phyloP scores from a whole-genome alignment of 1,140 invertebrate genomes.

The Bicyclus anynana region DNA sequence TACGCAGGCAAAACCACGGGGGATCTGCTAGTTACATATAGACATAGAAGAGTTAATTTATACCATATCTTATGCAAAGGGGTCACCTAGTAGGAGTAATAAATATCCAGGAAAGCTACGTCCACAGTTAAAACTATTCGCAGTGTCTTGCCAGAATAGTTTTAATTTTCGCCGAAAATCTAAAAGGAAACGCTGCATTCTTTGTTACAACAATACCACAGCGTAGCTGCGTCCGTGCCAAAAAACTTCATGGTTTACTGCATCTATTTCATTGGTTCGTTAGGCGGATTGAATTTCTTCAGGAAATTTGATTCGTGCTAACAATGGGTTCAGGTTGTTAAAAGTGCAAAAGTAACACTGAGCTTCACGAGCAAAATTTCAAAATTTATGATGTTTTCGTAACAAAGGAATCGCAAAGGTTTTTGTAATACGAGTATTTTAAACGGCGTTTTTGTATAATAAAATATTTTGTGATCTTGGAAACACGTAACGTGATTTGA shows the following conservation, averaged over 20 bases:
- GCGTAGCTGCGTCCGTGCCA: slow-evolving; percentile 33
- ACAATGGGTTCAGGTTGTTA: too few species aligned
- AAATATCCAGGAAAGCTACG: slow-evolving; percentile 30
- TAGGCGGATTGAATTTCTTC: slow-evolving; percentile 26
- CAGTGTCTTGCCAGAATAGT: slow-evolving; percentile 37
- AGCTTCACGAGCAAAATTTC: too few species aligned
- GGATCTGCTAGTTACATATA: too few species aligned
- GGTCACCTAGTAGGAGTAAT: slow-evolving; percentile 6
- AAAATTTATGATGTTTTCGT: too few species aligned
- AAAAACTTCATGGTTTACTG: slow-evolving; percentile 37
- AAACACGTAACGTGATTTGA: too few species aligned
- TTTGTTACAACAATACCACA: slow-evolving; percentile 34
- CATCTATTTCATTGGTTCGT: slow-evolving; percentile 29
- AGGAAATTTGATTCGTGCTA: slow-evolving; percentile 27
- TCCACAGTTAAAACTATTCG: slow-evolving; percentile 30
- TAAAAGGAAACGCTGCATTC: slow-evolving; percentile 34
- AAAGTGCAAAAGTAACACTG: too few species aligned
- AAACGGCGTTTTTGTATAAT: too few species aligned
- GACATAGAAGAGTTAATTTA: too few species aligned
- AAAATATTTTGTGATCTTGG: too few species aligned
- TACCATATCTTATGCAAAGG: not conserved
- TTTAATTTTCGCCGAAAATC: slow-evolving; percentile 38
- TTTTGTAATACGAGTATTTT: too few species aligned
- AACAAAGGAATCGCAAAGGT: too few species aligned
- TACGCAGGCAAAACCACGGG: too few species aligned